Conservation (phyloP, 2,888 invertebrate genomes). For the Dolomedes plantarius region DNA sequence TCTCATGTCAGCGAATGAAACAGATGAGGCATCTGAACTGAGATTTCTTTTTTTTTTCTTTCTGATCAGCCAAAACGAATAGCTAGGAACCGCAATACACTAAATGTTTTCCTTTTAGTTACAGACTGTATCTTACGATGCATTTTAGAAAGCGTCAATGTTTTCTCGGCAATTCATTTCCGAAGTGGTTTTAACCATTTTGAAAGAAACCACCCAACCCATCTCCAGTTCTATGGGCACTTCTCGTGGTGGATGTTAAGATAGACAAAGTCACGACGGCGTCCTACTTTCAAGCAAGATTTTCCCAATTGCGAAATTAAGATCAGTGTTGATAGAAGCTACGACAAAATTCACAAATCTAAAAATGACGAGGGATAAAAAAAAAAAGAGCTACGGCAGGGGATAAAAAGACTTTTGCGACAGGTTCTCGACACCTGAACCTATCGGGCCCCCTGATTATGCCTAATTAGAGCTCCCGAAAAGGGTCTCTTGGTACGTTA, state of each 20-base stretch:
- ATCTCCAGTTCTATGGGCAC: no score
- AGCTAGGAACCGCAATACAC: no score
- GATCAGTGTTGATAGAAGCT: neutral
- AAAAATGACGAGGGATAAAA: neutral
- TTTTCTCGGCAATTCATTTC: no score
- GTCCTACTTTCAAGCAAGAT: neutral
- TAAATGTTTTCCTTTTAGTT: no score
- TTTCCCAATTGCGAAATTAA: neutral
- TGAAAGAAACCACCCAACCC: no score
- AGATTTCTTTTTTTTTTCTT: no score
- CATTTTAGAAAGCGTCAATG: no score
- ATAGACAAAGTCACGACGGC: neutral
- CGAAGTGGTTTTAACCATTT: no score
- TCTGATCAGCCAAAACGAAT: no score
- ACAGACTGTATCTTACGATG: no score
- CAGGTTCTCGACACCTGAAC: constrained; percentile 61
- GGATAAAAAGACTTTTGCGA: constrained; percentile 9
- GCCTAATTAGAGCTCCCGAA: constrained; percentile 55
- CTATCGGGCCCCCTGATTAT: constrained; percentile 66
- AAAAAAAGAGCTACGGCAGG: neutral
- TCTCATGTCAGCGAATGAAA: no score
- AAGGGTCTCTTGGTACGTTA: neutral
- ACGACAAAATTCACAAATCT: neutral
- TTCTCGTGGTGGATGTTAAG: neutral
- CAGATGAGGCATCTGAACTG: no score